Percentiles rank a stretch among this genome's conserved stretches.
Evolutionary conservation across 2,888 invertebrate species (phyloP).

Genomic region (Teinopalpus imperialis): DNA sequence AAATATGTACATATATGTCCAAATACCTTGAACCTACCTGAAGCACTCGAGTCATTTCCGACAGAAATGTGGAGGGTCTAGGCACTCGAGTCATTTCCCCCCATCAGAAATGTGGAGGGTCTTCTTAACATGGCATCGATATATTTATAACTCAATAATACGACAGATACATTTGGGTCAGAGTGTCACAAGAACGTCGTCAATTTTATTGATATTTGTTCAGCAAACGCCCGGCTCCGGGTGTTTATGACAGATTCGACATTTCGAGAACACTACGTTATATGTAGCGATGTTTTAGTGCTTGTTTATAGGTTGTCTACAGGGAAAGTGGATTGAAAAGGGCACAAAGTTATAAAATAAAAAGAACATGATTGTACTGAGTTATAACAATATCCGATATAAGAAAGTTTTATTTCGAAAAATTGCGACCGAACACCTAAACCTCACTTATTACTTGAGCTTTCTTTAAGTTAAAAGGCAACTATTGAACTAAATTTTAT

Average conservation of each 20-base stretch:
- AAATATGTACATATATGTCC: background rate
- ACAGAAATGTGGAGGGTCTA: conserved; percentile 2
- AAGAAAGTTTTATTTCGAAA: too few species aligned
- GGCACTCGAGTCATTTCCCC: conserved; percentile 2
- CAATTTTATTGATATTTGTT: conserved; percentile 36
- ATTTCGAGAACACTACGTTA: conserved; percentile 18
- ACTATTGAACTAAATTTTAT: too few species aligned
- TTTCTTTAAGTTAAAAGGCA: too few species aligned
- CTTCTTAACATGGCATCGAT: conserved; percentile 37
- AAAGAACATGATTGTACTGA: background rate
- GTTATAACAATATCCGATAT: background rate
- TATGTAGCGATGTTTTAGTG: conserved; percentile 17
- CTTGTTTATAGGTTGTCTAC: conserved; percentile 21
- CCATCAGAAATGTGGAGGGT: conserved; percentile 6
- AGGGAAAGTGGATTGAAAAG: conserved; percentile 22
- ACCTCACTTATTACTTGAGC: too few species aligned
- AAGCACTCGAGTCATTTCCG: too few species aligned
- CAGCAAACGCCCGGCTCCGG: conserved; percentile 23
- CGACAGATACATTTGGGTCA: conserved; percentile 31
- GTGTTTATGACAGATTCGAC: conserved; percentile 33
- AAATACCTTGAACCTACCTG: background rate
- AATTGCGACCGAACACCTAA: too few species aligned
- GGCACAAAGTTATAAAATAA: conserved; percentile 14
- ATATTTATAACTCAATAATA: conserved; percentile 64
- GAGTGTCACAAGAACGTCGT: conserved; percentile 31